These are phyloP conservation scores for Clarias gariepinus DNA, from an alignment of 2,113 vertebrate genomes.

Conservation along the genomic window DNA sequence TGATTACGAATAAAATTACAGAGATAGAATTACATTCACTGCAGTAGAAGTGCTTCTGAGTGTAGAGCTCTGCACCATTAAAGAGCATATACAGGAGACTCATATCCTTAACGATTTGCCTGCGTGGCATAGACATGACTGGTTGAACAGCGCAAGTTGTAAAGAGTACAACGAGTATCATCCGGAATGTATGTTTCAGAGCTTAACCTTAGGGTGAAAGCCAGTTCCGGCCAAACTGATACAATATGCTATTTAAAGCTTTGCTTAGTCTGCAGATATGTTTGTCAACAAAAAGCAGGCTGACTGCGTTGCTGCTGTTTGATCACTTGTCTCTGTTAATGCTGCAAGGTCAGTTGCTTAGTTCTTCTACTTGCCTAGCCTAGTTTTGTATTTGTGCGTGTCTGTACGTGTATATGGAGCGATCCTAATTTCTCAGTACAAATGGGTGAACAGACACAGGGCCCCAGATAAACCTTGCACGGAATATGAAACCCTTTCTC, in stretches of 20 bases:
- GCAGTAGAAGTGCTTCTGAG: not conserved
- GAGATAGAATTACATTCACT: constrained; percentile 22
- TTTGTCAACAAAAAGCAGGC: not conserved
- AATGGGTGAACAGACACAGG: not conserved
- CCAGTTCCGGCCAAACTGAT: constrained; percentile 5
- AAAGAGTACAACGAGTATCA: not conserved
- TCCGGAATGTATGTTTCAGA: not conserved
- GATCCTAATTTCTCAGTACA: not conserved
- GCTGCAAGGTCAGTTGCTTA: not conserved
- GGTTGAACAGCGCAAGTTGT: not conserved
- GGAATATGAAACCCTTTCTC: constrained; percentile 2
- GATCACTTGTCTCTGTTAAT: not conserved
- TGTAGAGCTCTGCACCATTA: constrained; percentile 17
- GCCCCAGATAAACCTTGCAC: not conserved
- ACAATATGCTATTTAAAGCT: not conserved
- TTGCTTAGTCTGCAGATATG: constrained; percentile 4
- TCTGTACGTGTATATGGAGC: not conserved
- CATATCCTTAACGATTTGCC: constrained; percentile 8
- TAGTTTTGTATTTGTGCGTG: not conserved
- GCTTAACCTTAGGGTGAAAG: constrained; percentile 5
- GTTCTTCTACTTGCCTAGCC: not conserved
- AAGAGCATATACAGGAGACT: not conserved
- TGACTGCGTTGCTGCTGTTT: not conserved
- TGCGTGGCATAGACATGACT: not conserved
- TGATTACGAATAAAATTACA: constrained; percentile 5